phyloP scores from a whole-genome alignment of 2,113 vertebrate species.

The Channa argus region DNA sequence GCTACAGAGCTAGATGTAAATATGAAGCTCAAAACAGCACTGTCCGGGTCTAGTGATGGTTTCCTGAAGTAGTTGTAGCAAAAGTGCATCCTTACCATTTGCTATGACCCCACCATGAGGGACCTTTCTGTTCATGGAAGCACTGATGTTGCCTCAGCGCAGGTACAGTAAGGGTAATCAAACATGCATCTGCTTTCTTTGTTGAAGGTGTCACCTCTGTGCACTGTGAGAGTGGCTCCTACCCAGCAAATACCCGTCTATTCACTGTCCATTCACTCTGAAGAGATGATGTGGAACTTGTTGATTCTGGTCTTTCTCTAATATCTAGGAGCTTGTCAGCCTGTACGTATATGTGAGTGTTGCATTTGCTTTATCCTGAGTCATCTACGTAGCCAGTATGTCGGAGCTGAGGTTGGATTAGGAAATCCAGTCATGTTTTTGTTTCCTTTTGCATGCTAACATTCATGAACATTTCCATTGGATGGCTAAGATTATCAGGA shows the following conservation, averaged over 20 bases:
- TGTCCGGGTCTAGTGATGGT: no score
- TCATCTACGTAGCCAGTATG: not conserved
- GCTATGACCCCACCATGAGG: not conserved
- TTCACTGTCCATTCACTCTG: not conserved
- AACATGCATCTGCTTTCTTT: not conserved
- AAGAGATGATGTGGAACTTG: not conserved
- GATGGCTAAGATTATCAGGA: not conserved
- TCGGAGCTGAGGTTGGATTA: slow-evolving; percentile 6
- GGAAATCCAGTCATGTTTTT: slow-evolving; percentile 2
- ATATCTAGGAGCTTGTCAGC: not conserved
- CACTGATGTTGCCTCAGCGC: not conserved
- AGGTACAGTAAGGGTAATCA: no score
- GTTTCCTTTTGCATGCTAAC: not conserved
- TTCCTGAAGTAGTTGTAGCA: not conserved
- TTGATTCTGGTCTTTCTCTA: not conserved
- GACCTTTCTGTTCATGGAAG: not conserved
- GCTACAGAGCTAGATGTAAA: not conserved
- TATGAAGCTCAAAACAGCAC: no score
- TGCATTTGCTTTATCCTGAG: not conserved
- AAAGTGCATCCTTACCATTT: no score
- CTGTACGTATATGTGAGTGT: not conserved
- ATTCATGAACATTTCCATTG: not conserved
- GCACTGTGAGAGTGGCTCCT: not conserved
- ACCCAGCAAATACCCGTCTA: not conserved
- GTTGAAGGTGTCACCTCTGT: not conserved